Conservation (phyloP, 2,797 vertebrate species). For the Podargus strigoides region DNA sequence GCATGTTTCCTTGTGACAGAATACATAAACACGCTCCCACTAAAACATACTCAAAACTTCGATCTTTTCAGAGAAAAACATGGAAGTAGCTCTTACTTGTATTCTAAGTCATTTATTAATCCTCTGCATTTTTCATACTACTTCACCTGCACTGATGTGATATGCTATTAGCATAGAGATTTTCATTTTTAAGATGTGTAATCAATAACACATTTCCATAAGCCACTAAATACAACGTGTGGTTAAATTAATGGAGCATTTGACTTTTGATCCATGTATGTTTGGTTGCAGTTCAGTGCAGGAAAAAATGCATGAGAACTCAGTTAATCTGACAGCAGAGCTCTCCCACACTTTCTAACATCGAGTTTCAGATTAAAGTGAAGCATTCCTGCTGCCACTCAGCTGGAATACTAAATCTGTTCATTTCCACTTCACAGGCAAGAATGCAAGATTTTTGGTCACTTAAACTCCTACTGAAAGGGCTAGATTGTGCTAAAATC, state of each 20-base stretch:
- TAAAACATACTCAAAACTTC: neutral
- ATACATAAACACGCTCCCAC: slow-evolving; percentile 20
- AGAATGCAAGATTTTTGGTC: slow-evolving; percentile 1
- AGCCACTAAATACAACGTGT: slow-evolving; percentile 32
- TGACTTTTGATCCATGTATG: slow-evolving; percentile 56
- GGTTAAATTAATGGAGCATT: slow-evolving; percentile 63
- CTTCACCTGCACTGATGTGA: neutral
- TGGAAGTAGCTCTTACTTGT: neutral
- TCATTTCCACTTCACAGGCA: slow-evolving; percentile 45
- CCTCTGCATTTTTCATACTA: neutral
- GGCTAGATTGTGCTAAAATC: neutral
- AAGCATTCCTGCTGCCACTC: slow-evolving; percentile 39
- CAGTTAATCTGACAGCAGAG: slow-evolving; percentile 55
- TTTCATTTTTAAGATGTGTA: slow-evolving; percentile 56
- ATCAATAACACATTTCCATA: slow-evolving; percentile 64
- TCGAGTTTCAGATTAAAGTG: slow-evolving; percentile 19
- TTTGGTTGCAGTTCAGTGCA: slow-evolving; percentile 50
- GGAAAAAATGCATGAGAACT: slow-evolving; percentile 34
- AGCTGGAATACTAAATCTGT: slow-evolving; percentile 50
- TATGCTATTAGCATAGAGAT: slow-evolving; percentile 39
- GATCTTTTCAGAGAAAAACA: neutral
- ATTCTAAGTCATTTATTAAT: neutral
- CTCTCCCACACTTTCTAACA: slow-evolving; percentile 43
- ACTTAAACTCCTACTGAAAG: slow-evolving; percentile 21
- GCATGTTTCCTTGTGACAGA: neutral